Conservation (phyloP, 2,888 invertebrate species). For the Eugnorisma glareosa region DNA sequence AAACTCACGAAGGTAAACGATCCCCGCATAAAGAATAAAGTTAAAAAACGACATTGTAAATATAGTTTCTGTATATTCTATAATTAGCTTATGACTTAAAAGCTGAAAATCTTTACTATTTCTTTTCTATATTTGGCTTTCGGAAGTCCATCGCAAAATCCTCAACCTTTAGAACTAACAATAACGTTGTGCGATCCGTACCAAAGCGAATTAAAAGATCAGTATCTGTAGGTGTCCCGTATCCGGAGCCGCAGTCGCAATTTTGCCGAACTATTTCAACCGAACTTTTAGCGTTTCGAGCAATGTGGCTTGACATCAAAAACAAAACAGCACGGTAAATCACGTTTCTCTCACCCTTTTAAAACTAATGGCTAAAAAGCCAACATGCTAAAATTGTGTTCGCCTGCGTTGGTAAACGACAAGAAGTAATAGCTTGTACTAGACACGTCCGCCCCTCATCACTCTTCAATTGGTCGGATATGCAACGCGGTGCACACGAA, state of each 20-base stretch:
- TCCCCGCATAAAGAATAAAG: not conserved
- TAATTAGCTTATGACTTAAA: slow-evolving; percentile 11
- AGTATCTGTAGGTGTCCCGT: not conserved
- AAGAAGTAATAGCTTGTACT: not conserved
- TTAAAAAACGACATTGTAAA: not conserved
- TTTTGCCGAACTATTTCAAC: not conserved
- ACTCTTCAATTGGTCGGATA: not conserved
- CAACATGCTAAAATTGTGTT: not conserved
- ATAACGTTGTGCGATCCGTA: not conserved
- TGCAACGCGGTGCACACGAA: not conserved
- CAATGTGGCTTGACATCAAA: too few species aligned
- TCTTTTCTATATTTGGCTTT: not conserved
- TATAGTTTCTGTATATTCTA: not conserved
- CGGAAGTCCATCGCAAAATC: not conserved
- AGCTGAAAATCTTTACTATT: not conserved
- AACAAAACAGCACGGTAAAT: not conserved
- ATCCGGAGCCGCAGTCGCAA: not conserved
- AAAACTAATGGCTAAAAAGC: not conserved
- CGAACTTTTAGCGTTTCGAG: not conserved
- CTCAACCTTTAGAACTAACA: not conserved
- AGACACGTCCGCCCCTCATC: not conserved
- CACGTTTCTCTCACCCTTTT: not conserved
- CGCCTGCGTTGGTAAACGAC: not conserved
- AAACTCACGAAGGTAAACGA: not conserved
- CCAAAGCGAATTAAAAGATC: not conserved